phyloP scores from a whole-genome alignment of 2,888 invertebrate genomes.

The Platycheirus rosarum region DNA sequence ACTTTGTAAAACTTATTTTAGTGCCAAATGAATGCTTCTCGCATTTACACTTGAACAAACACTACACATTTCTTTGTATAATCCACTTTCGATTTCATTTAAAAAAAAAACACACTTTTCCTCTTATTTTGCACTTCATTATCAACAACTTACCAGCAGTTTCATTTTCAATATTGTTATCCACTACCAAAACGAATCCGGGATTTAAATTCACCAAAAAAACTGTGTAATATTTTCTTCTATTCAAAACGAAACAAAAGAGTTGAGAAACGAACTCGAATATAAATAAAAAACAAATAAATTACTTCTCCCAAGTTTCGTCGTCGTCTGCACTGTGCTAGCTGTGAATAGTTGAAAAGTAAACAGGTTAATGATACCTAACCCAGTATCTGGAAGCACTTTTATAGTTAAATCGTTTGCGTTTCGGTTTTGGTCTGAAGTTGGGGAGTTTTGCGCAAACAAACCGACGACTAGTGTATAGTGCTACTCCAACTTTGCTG shows the following conservation, averaged over 20 bases:
- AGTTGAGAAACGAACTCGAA: slow-evolving; percentile 76
- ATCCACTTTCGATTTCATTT: slow-evolving; percentile 58
- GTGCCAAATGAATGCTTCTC: slow-evolving; percentile 35
- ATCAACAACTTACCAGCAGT: slow-evolving; percentile 79
- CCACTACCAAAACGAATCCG: slow-evolving; percentile 67
- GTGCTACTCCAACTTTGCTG: slow-evolving; percentile 35
- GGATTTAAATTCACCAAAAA: slow-evolving; percentile 64
- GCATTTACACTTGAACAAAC: slow-evolving; percentile 38
- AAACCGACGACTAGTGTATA: slow-evolving; percentile 28
- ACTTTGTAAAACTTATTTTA: slow-evolving; percentile 15
- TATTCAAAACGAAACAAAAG: slow-evolving; percentile 72
- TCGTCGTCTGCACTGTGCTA: slow-evolving; percentile 65
- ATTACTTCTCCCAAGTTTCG: slow-evolving; percentile 71
- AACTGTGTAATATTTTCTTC: slow-evolving; percentile 19
- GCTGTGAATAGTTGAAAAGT: slow-evolving; percentile 80
- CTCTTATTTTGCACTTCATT: neutral
- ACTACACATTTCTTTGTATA: slow-evolving; percentile 11
- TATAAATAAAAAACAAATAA: slow-evolving; percentile 73
- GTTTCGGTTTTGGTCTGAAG: slow-evolving; percentile 65
- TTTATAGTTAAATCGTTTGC: slow-evolving; percentile 80
- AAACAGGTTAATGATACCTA: slow-evolving; percentile 83
- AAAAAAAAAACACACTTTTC: slow-evolving; percentile 1
- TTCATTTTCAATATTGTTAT: slow-evolving; percentile 77
- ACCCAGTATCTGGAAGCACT: slow-evolving; percentile 79
- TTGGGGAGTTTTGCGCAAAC: slow-evolving; percentile 74